A percentile compares a stretch with the other conserved stretches of the same genome.
phyloP scores from a whole-genome alignment of 2,888 invertebrate genomes.

The Calephelis perditalis region DNA sequence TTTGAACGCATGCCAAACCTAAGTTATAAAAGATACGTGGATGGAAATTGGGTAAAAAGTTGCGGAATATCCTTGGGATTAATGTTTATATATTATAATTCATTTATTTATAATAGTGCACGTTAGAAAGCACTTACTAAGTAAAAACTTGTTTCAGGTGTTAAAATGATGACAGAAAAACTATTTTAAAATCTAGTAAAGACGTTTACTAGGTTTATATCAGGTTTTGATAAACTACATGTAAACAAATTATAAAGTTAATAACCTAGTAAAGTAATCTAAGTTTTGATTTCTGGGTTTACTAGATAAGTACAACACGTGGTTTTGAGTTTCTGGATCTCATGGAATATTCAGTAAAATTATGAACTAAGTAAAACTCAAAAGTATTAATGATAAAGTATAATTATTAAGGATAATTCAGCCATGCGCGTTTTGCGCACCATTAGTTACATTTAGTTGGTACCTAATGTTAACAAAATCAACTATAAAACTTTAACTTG shows the following conservation, averaged over 20 bases:
- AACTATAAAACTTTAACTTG: constrained; percentile 11
- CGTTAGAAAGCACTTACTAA: constrained; percentile 21
- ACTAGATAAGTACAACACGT: too few species aligned
- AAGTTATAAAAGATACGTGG: too few species aligned
- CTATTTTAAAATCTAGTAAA: constrained; percentile 13
- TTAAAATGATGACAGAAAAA: constrained; percentile 16
- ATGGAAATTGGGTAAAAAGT: constrained; percentile 12
- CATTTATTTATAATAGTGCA: constrained; percentile 19
- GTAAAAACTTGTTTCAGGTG: constrained; percentile 19
- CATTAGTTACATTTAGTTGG: constrained; percentile 7
- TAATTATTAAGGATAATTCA: constrained; percentile 6
- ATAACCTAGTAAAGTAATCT: too few species aligned
- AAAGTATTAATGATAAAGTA: constrained; percentile 14
- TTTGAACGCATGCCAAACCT: too few species aligned
- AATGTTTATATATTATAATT: constrained; percentile 18
- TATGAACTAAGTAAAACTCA: constrained; percentile 11
- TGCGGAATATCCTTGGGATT: constrained; percentile 21
- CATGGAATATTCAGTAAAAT: background rate
- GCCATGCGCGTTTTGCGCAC: constrained; percentile 9
- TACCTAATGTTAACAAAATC: constrained; percentile 12
- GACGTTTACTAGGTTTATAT: too few species aligned
- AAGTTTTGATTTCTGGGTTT: too few species aligned
- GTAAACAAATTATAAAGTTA: too few species aligned
- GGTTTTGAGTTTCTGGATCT: too few species aligned
- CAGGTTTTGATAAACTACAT: too few species aligned